Base-by-base conservation (phyloP, 2,888 invertebrate genomes). In the Melanostoma scalare region DNA sequence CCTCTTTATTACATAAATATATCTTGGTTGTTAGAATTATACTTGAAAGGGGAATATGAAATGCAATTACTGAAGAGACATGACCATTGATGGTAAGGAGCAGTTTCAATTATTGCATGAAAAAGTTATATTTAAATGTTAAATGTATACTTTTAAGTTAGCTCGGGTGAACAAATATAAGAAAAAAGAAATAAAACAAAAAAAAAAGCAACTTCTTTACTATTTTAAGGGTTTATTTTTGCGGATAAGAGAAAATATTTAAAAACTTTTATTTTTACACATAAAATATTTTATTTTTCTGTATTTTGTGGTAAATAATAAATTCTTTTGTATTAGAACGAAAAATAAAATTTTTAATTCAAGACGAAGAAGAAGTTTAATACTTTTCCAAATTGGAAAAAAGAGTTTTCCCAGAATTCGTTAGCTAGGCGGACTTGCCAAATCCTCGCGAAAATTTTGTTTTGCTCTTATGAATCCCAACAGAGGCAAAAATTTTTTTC, bases 231-330 rank as follows among this genome's bases (percentile, higher is more conserved):
- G 36, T 67, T 67, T 72, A 65, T 55, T 52, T 60, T 61, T 42
- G 48, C 48, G 38, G 33, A 61, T 48, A 73, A 52, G 63, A 63
- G 56, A 48, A 20, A 48, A 44, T 76, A n/a, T 33, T 65, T 52
- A 40, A 55, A 35, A 53, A 48, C 67, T 60, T 72, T 65, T 40
- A 42, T 44, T 72, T 67, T 72, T 36, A 72, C 40, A 77, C 30
- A 8, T 44, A 65, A 48, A 60, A 69, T 46, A 63, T 75, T 71
- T 71, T 77, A 77, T 74, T 82, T 67, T 68, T 73, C 56, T 77
- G 73, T 77, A 69, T 74, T 63, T 38, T 52, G 44, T 74, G 46
- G 42, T 77, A 74, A 69, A 60, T 69, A 77, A 77, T 77, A 82
- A 82, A 73, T 81, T 69, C 40, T 82, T 82, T 82, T 82, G 60